These are phyloP conservation scores for Lithodes maja DNA, from an alignment of 2,888 invertebrate species.

Conservation along the genomic window DNA sequence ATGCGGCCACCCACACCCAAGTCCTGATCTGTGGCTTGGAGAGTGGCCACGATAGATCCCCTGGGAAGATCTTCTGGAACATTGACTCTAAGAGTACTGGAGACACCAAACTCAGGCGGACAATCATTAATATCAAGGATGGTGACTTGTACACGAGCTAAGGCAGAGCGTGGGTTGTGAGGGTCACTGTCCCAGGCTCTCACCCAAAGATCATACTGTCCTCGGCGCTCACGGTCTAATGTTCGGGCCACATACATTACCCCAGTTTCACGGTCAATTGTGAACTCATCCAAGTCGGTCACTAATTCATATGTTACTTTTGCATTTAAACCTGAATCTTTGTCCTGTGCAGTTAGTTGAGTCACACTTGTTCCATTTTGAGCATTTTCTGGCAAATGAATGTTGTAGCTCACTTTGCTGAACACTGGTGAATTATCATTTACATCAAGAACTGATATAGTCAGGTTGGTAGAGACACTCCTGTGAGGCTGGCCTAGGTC, in stretches of 20 bases:
- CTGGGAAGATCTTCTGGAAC: conserved; percentile 93
- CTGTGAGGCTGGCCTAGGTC: conserved; percentile 90
- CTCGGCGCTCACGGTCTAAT: conserved; percentile 90
- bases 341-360: conserved; percentile 82
- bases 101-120: conserved; percentile 86
- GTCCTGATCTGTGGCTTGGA: conserved; percentile 90
- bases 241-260: conserved; percentile 89
- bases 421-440: conserved; percentile 93
- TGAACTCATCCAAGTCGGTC: conserved; percentile 91
- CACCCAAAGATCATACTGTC: conserved; percentile 86
- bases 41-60: conserved; percentile 89
- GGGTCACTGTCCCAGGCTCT: conserved; percentile 86
- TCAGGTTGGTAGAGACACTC: conserved; percentile 85
- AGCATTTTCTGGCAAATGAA: conserved; percentile 90
- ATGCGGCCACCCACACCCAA: conserved; percentile 81
- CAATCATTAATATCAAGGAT: conserved; percentile 95
- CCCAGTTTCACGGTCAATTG: conserved; percentile 89
- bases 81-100: conserved; percentile 78
- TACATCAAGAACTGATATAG: conserved; percentile 89
- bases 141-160: conserved; percentile 86
- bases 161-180: conserved; percentile 84
- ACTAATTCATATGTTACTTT: conserved; percentile 91
- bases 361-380: conserved; percentile 92
- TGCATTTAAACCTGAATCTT: conserved; percentile 84
- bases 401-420: conserved; percentile 85